Base-by-base conservation (phyloP, 1,140 invertebrate species). In the Cheumatopsyche charites region DNA sequence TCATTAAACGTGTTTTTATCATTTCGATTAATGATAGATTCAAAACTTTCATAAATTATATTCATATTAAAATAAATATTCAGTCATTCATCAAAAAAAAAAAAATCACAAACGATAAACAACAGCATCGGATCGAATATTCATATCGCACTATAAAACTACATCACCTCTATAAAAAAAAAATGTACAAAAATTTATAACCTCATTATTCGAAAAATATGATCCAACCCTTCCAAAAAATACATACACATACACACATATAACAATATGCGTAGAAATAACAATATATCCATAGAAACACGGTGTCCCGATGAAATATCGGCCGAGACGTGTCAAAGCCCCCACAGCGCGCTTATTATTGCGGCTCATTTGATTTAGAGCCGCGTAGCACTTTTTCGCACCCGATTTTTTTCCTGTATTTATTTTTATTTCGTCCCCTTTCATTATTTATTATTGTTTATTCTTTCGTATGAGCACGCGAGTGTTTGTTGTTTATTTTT, bases 281-380 rank as follows among this genome's bases (percentile, higher is more conserved):
- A 63, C 26, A 19, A 63, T 25, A 41, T 63, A 63, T 63, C 62
- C 62, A 23, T 7, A n/a, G 7, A 26, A 23, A 23, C 23, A 23
- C 29, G 29, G 29, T 9, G 29, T 26, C 23, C 6, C 12, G 17
- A 13, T 61, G 23, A 61, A 61, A 61, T 61, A 61, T 61, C 19
- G 19, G 17, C 11, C 23, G 23, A 13, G 12, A 61, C 47, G 47
- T 61, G 23, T 23, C 23, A 61, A 61, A 61, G 19, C 29, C 29
- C 29, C 29, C 29, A 9, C 29, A 36, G 29, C 29, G 29, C 49
- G 7, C 9, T 7, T 15, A 61, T 61, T 61, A 61, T 61, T 61
- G 19, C 55, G 17, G 17, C 23, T 61, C 23, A 61, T 61, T 61
- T 61, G 55, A 61, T 61, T 61, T 61, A 61, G 55, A 21, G 25